A percentile compares a stretch with the other conserved stretches of the same genome.
phyloP scores from a whole-genome alignment of 2,888 invertebrate species.

The Nemotelus pantherinus region DNA sequence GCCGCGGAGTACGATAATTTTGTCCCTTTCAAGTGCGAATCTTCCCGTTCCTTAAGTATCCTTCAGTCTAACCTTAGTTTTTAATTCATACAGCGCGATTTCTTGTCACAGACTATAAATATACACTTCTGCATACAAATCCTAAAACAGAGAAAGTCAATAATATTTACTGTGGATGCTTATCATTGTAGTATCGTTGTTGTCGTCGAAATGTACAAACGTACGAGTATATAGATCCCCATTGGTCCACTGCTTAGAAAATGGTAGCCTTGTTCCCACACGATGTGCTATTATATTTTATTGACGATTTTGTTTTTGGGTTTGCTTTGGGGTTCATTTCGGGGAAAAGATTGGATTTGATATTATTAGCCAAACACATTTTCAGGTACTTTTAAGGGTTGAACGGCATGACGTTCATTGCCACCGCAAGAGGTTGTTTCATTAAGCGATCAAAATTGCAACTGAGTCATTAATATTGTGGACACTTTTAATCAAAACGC shows the following conservation, averaged over 20 bases:
- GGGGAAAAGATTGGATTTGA: slow-evolving; percentile 29
- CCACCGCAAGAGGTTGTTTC: slow-evolving; percentile 19
- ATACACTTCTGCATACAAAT: too few relatives aligned
- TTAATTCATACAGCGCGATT: too few relatives aligned
- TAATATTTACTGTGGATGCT: too few relatives aligned
- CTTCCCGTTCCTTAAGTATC: too few relatives aligned
- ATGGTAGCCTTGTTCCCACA: slow-evolving; percentile 15
- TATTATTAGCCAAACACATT: slow-evolving; percentile 34
- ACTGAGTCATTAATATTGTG: slow-evolving; percentile 27
- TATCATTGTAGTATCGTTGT: neutral
- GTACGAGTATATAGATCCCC: neutral
- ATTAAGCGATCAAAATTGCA: slow-evolving; percentile 34
- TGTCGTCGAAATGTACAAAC: neutral
- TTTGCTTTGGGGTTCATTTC: slow-evolving; percentile 29
- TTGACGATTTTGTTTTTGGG: slow-evolving; percentile 36
- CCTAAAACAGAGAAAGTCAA: too few relatives aligned
- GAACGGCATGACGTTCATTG: neutral
- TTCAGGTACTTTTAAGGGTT: slow-evolving; percentile 22
- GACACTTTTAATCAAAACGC: slow-evolving; percentile 12
- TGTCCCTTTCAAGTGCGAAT: too few relatives aligned
- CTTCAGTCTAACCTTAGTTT: too few relatives aligned
- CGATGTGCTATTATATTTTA: slow-evolving; percentile 43
- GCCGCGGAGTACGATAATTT: too few relatives aligned
- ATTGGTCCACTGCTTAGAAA: slow-evolving; percentile 7
- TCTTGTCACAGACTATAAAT: too few relatives aligned